A percentile compares a stretch with the other conserved stretches of the same genome.
Evolutionary conservation across 1,140 invertebrate genomes (phyloP).

Genomic region (Apocrypta bakeri): DNA sequence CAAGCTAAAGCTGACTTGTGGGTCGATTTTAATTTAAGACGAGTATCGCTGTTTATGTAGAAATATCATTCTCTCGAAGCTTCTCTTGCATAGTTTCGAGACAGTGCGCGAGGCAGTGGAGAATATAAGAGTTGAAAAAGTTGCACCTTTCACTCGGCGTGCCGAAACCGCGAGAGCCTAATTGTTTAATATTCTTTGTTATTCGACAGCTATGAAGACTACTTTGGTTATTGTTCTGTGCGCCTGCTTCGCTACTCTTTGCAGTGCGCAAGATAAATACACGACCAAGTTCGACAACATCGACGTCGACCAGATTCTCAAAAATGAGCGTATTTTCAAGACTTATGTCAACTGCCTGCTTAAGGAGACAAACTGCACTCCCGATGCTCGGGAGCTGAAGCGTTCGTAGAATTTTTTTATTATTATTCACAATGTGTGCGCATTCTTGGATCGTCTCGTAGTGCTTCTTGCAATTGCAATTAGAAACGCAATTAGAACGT

Average conservation of each 20-base stretch:
- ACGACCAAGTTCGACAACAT: constrained; percentile 84
- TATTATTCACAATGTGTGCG: too few species aligned
- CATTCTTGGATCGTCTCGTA: too few species aligned
- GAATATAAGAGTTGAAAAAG: not conserved
- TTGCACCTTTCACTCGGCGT: constrained; percentile 19
- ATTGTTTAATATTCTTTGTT: constrained; percentile 3
- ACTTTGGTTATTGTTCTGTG: constrained; percentile 70
- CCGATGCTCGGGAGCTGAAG: constrained; percentile 83
- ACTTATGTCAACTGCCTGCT: constrained; percentile 82
- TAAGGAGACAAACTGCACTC: constrained; percentile 79
- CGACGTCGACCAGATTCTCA: constrained; percentile 80
- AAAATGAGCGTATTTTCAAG: constrained; percentile 79
- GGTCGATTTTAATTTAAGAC: not conserved
- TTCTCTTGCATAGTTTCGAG: too few species aligned
- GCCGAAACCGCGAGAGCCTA: not conserved
- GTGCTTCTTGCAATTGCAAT: too few species aligned
- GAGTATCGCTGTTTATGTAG: too few species aligned
- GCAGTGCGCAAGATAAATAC: constrained; percentile 75
- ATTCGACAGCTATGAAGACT: constrained; percentile 61
- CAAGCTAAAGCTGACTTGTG: not conserved
- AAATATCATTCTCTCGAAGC: too few species aligned
- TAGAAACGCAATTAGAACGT: too few species aligned
- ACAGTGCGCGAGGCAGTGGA: too few species aligned
- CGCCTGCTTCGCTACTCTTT: constrained; percentile 63
- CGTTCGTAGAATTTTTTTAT: constrained; percentile 71